A percentile compares a stretch with the other conserved stretches of the same genome.
Evolutionary conservation across 2,113 vertebrate genomes (phyloP).

Genomic region (Odontophorus gujanensis): DNA sequence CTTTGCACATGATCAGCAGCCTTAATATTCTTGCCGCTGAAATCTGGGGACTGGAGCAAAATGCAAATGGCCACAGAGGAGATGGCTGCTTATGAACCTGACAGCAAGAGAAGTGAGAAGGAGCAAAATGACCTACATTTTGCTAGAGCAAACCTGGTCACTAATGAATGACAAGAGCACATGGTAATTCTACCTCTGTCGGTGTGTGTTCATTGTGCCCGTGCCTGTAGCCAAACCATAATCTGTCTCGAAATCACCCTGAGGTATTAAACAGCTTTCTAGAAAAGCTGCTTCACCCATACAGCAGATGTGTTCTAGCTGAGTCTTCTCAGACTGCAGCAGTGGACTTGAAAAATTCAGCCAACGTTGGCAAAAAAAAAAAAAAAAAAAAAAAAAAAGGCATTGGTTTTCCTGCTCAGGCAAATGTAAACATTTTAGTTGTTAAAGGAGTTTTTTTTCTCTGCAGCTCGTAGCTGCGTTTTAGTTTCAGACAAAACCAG

Average conservation of each 20-base stretch:
- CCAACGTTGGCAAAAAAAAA: background rate
- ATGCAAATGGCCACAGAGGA: constrained; percentile 29
- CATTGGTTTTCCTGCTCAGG: background rate
- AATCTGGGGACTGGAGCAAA: constrained; percentile 9
- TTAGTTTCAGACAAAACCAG: background rate
- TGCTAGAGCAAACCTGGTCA: background rate
- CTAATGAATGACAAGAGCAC: constrained; percentile 18
- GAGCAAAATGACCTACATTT: constrained; percentile 36
- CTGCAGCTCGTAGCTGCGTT: background rate
- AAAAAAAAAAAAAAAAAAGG: background rate
- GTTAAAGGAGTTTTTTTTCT: background rate
- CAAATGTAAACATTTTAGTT: background rate
- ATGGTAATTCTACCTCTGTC: background rate
- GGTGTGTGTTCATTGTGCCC: background rate
- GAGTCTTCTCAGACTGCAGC: background rate
- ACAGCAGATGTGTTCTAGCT: background rate
- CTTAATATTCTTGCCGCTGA: constrained; percentile 15
- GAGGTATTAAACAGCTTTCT: background rate
- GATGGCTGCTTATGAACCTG: background rate
- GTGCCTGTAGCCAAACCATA: background rate
- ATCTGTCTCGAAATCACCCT: background rate
- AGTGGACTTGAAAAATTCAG: background rate
- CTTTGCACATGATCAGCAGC: constrained; percentile 3
- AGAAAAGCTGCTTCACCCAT: background rate
- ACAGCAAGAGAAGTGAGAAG: background rate